Base-by-base conservation (phyloP, 1,140 invertebrate species). In the Proales similis region DNA sequence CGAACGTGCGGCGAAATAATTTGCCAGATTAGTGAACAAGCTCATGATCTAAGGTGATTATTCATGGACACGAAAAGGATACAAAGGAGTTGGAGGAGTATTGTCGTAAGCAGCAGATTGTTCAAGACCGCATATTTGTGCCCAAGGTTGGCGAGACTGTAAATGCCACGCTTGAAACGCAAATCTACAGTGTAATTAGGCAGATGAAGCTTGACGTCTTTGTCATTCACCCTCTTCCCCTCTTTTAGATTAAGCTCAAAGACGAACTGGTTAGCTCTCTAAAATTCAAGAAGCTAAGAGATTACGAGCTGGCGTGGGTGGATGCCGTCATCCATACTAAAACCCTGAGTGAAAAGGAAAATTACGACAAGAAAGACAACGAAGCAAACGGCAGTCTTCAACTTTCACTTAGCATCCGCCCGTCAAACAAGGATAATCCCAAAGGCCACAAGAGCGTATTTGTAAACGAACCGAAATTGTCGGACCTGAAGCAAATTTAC, bases 401-500 rank as follows among this genome's bases (percentile, higher is more conserved):
- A 32, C 46, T 38, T 30, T 48, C 32, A 17, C 33, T 63, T 30
- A 65, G 48, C 36, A 33, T 63, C 11, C 57, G 63, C 49, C 57
- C 36, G 26, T 26, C 38, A 6, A 27, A 3, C 11, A 63, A 32
- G 22, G 43, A 63, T 14, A 63, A 17, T 39, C 4, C 9, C 11
- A 79, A 81, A 4, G 80, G 83, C 5, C 93, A 96, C 78, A 81
- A 85, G 65, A 85, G 90, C 0, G 84, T 89, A 2, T 93, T 95
- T 72, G 83, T 98, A 26, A 97, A 97, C 77, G 87, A 93, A 72
- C 77, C 96, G 20, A 93, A 94, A 72, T 75, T 98, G 29, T 93
- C 90, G 0, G 93, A 98, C 72, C 90, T 98, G 68, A 94, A 96
- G 71, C 86, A 92, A 75, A 81, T 92, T n/a, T 78, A 98, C n/a